phyloP scores from a whole-genome alignment of 1,140 invertebrate genomes.

The Drosophila repletoides region DNA sequence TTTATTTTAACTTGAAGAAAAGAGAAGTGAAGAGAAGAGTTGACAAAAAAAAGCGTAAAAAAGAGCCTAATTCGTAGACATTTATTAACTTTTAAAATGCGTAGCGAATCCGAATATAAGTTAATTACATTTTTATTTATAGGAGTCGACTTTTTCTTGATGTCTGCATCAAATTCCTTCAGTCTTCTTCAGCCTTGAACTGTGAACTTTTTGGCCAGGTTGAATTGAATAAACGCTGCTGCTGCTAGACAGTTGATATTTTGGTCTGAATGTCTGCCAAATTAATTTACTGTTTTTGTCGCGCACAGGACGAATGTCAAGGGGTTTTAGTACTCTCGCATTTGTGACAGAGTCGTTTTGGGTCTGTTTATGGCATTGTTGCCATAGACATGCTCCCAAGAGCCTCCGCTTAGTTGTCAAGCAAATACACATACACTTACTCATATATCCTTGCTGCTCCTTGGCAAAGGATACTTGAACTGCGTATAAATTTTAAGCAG shows the following conservation, averaged over 20 bases:
- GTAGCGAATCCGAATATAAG: conserved; percentile 12
- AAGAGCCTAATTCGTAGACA: neutral
- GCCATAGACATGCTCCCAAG: conserved; percentile 28
- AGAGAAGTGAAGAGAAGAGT: neutral
- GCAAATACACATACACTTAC: neutral
- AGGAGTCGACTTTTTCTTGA: neutral
- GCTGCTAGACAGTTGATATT: conserved; percentile 1
- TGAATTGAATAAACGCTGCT: conserved; percentile 22
- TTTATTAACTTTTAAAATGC: conserved; percentile 11
- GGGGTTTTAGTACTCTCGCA: neutral
- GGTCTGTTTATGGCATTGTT: conserved; percentile 29
- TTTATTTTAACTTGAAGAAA: neutral
- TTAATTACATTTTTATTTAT: conserved; percentile 37
- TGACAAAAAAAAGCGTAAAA: neutral
- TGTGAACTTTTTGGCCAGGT: neutral
- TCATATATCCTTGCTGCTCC: too few relatives aligned
- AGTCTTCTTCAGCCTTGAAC: conserved; percentile 35
- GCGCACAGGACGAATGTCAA: conserved; percentile 20
- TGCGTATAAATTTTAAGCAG: conserved; percentile 38
- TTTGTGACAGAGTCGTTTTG: neutral
- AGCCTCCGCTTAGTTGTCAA: conserved; percentile 1
- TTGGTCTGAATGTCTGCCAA: conserved; percentile 11
- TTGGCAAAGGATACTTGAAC: conserved; percentile 17
- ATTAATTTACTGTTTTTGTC: conserved; percentile 40
- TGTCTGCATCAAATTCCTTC: conserved; percentile 16